These are phyloP conservation scores for Rhaphigaster nebulosa DNA, from an alignment of 2,888 invertebrate species.

Conservation along the genomic window DNA sequence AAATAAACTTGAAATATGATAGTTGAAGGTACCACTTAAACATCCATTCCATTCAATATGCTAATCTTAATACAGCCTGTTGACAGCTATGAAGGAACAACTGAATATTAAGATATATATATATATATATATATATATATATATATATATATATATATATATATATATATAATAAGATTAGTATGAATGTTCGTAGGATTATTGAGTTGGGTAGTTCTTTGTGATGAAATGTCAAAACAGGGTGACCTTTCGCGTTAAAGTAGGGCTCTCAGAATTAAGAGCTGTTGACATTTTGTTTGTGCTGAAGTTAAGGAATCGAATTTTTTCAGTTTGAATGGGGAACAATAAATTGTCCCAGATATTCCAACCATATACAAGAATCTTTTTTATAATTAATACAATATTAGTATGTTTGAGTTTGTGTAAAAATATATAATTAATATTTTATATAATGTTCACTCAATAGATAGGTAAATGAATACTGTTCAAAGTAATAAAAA, in stretches of 20 bases:
- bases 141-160: too few species aligned
- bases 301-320: background rate
- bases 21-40: too few species aligned
- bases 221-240: constrained; percentile 7
- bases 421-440: background rate
- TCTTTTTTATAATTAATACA: too few species aligned
- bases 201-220: background rate
- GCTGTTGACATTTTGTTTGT: constrained; percentile 30
- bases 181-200: background rate
- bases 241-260: background rate
- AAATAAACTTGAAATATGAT: too few species aligned
- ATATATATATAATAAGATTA: background rate
- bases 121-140: background rate
- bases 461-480: too few species aligned
- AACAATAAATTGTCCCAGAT: background rate
- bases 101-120: too few species aligned
- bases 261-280: constrained; percentile 19
- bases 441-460: too few species aligned
- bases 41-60: too few species aligned
- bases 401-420: background rate
- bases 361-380: background rate
- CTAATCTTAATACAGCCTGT: too few species aligned
- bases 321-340: background rate
- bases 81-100: too few species aligned
- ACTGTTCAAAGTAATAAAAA: too few species aligned